A percentile compares a stretch with the other conserved stretches of the same genome.
Conservation (phyloP, 1,140 invertebrate genomes). For the Zaprionus ghesquierei region DNA sequence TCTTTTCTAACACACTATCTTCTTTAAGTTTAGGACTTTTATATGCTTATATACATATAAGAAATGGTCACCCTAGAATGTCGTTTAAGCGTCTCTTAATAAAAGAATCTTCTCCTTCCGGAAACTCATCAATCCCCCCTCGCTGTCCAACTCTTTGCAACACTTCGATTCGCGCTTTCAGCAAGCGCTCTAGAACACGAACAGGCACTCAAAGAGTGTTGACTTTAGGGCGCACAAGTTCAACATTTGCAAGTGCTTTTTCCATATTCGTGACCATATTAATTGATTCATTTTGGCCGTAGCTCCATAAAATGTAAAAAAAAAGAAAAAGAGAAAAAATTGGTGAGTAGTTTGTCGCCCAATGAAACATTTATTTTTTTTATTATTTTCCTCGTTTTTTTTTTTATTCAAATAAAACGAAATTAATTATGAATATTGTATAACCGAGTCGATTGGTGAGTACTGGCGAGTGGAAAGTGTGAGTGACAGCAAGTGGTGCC, state of each 20-base stretch:
- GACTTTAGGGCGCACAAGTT: slow-evolving; percentile 45
- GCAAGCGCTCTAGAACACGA: slow-evolving; percentile 64
- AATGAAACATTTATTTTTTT: slow-evolving; percentile 40
- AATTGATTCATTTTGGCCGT: slow-evolving; percentile 70
- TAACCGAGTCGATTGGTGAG: slow-evolving; percentile 39
- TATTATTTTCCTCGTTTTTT: neutral
- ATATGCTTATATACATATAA: no score
- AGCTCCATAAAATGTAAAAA: slow-evolving; percentile 33
- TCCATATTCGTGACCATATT: slow-evolving; percentile 48
- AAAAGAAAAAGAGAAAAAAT: slow-evolving; percentile 10
- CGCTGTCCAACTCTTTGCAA: slow-evolving; percentile 20
- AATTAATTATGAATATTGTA: slow-evolving; percentile 29
- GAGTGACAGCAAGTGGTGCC: slow-evolving; percentile 18
- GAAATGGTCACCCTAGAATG: no score
- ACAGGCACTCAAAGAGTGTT: slow-evolving; percentile 51
- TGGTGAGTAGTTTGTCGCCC: slow-evolving; percentile 27
- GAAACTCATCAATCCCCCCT: slow-evolving; percentile 40
- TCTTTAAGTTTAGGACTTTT: no score
- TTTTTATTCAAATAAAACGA: slow-evolving; percentile 24
- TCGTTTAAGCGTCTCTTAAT: no score
- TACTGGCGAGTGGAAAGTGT: slow-evolving; percentile 50
- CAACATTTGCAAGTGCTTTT: slow-evolving; percentile 45
- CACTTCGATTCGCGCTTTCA: slow-evolving; percentile 14
- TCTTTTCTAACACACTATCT: no score
- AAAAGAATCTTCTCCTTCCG: neutral